Conservation (phyloP, 2,888 invertebrate genomes). For the Bellardia pandia region DNA sequence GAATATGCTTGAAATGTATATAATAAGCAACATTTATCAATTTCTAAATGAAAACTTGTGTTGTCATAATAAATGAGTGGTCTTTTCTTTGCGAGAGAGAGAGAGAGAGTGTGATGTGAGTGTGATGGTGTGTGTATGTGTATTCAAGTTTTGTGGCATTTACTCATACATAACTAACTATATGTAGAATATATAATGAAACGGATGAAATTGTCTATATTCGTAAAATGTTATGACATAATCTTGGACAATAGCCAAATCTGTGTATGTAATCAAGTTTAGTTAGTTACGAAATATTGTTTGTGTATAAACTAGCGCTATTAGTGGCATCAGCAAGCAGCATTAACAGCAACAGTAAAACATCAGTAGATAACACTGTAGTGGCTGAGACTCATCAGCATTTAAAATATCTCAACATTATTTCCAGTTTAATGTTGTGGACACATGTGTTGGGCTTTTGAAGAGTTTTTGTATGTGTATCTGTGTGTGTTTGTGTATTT, state of each 20-base stretch:
- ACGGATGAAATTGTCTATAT: slow-evolving; percentile 64
- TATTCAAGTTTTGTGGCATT: slow-evolving; percentile 33
- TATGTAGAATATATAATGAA: no score
- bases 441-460: slow-evolving; percentile 33
- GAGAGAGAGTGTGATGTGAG: no score
- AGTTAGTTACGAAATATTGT: slow-evolving; percentile 40
- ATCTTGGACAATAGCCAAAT: slow-evolving; percentile 66
- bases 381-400: slow-evolving; percentile 32
- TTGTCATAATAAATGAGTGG: slow-evolving; percentile 35
- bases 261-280: slow-evolving; percentile 54
- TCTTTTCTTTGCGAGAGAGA: slow-evolving; percentile 3
- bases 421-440: slow-evolving; percentile 37
- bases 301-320: slow-evolving; percentile 53
- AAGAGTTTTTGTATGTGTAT: not conserved
- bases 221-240: slow-evolving; percentile 60
- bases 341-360: slow-evolving; percentile 24
- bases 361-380: not conserved
- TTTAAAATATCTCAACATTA: slow-evolving; percentile 40
- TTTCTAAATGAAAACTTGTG: slow-evolving; percentile 52
- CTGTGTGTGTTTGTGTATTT: slow-evolving; percentile 1
- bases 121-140: not conserved
- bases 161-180: not conserved
- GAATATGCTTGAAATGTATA: slow-evolving; percentile 50
- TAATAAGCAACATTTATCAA: slow-evolving; percentile 63
- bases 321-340: slow-evolving; percentile 54